phyloP scores from a whole-genome alignment of 2,888 invertebrate genomes.

The Schrankia costaestrigalis region DNA sequence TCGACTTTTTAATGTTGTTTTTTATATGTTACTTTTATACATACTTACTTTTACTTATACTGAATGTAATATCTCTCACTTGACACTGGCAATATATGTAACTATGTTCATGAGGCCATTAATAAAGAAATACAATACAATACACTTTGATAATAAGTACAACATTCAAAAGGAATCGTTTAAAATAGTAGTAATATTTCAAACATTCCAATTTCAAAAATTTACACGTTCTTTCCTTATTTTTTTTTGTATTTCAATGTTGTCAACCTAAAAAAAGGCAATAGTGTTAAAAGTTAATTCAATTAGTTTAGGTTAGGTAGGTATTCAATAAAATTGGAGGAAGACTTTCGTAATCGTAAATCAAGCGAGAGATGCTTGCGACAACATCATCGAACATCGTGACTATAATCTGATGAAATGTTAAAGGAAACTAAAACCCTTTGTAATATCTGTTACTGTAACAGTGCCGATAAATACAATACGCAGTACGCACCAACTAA shows the following conservation, averaged over 20 bases:
- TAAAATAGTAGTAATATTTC: too few relatives aligned
- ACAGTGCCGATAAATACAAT: too few relatives aligned
- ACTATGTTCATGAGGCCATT: too few relatives aligned
- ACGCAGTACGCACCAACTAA: too few relatives aligned
- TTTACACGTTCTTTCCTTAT: neutral
- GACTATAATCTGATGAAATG: conserved; percentile 14
- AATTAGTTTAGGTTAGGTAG: conserved; percentile 27
- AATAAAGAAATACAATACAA: too few relatives aligned
- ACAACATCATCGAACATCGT: conserved; percentile 11
- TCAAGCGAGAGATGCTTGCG: conserved; percentile 27
- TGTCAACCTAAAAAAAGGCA: conserved; percentile 6
- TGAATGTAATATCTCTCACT: too few relatives aligned
- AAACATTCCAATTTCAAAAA: conserved; percentile 2
- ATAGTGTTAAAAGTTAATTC: conserved; percentile 13
- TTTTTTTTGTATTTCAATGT: conserved; percentile 1
- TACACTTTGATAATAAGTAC: too few relatives aligned
- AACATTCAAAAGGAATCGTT: too few relatives aligned
- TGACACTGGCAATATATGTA: too few relatives aligned
- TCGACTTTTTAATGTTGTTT: too few relatives aligned
- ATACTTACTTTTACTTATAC: too few relatives aligned
- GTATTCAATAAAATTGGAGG: conserved; percentile 8
- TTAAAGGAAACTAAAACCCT: conserved; percentile 13
- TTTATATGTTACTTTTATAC: too few relatives aligned
- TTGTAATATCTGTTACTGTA: conserved; percentile 4
- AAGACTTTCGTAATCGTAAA: conserved; percentile 26